These are phyloP conservation scores for Scatophagus argus DNA, from an alignment of 2,113 vertebrate species.

Conservation along the genomic window DNA sequence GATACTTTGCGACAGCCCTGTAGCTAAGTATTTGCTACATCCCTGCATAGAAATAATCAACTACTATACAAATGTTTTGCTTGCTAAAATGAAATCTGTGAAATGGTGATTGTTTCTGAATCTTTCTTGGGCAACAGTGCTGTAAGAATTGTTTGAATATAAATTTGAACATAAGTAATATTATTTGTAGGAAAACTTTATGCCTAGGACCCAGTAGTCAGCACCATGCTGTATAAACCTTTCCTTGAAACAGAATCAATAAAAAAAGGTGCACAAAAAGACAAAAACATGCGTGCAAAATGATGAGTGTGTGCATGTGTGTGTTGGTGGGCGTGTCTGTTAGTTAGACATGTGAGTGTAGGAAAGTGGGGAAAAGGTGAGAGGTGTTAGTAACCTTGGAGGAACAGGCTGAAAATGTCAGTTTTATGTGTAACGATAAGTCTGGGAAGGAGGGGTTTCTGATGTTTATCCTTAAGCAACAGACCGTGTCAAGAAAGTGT, in stretches of 20 bases:
- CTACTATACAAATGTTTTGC: too few species aligned
- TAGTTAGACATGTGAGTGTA: background rate
- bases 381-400: constrained; percentile 27
- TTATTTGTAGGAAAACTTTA: background rate
- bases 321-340: background rate
- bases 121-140: background rate
- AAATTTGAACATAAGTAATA: too few species aligned
- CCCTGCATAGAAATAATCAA: too few species aligned
- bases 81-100: too few species aligned
- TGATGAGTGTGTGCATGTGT: background rate
- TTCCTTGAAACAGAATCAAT: background rate
- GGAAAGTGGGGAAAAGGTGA: constrained; percentile 68
- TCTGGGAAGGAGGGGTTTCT: background rate
- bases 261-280: background rate
- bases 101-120: background rate
- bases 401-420: constrained; percentile 23
- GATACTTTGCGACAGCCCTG: too few species aligned
- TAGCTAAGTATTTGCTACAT: too few species aligned
- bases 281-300: background rate
- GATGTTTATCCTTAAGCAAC: constrained; percentile 41
- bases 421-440: constrained; percentile 12
- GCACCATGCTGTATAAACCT: too few species aligned
- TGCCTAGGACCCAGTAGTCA: background rate
- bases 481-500: background rate
- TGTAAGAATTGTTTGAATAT: too few species aligned